These are phyloP conservation scores for Aegotheles bennettii DNA, from an alignment of 2,113 vertebrate genomes.

Conservation along the genomic window DNA sequence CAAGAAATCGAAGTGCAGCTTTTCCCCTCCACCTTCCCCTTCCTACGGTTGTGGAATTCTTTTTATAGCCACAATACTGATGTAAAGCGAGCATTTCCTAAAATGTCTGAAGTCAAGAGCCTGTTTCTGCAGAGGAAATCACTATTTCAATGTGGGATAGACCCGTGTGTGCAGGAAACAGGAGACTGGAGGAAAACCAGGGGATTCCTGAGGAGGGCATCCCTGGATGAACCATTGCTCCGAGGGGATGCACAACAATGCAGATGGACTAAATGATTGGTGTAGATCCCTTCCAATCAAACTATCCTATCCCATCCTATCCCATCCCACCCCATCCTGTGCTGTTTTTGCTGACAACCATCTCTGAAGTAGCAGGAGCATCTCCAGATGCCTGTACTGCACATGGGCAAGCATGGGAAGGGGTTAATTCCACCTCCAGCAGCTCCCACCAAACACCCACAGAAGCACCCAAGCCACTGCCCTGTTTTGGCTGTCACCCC, in stretches of 20 bases:
- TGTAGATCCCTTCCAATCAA: background rate
- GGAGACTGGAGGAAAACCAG: background rate
- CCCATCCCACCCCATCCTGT: background rate
- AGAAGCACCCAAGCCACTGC: background rate
- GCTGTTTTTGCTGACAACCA: accelerated
- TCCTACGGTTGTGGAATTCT: background rate
- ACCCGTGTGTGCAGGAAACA: accelerated
- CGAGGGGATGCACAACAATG: background rate
- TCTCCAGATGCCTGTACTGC: background rate
- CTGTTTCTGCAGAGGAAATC: background rate
- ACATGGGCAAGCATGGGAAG: background rate
- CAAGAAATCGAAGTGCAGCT: background rate
- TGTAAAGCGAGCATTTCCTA: background rate
- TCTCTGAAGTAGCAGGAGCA: background rate
- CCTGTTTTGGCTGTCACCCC: background rate
- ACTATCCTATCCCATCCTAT: background rate
- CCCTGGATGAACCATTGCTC: background rate
- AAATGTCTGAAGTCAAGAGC: background rate
- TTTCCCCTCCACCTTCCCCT: background rate
- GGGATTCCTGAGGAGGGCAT: background rate
- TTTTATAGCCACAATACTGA: background rate
- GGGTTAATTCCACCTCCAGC: background rate
- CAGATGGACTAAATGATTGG: background rate
- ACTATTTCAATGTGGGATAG: background rate
- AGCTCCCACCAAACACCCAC: background rate